Conservation (phyloP, 2,888 invertebrate species). For the Encarsia formosa region DNA sequence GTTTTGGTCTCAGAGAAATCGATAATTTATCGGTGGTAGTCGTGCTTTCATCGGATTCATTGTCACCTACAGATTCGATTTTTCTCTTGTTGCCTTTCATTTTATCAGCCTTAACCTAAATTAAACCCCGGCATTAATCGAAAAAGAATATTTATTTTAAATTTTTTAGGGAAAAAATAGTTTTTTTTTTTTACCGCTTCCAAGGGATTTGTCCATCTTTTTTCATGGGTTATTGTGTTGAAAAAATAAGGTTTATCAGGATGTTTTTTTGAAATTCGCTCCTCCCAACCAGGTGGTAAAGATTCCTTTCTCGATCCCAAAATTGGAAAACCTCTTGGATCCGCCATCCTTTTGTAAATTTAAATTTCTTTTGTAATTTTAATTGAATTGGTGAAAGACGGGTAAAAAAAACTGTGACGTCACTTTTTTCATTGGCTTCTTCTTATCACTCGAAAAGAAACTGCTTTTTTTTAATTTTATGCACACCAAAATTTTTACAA, state of each 20-base stretch:
- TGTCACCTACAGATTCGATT: constrained; percentile 3
- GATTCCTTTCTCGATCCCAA: constrained; percentile 28
- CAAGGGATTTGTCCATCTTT: constrained; percentile 38
- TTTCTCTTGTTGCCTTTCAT: constrained; percentile 21
- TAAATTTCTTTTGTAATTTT: too few relatives aligned
- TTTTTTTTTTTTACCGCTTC: constrained; percentile 8
- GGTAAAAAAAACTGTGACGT: too few relatives aligned
- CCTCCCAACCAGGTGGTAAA: constrained; percentile 39
- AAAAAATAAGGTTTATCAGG: constrained; percentile 43
- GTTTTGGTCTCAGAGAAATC: constrained; percentile 17
- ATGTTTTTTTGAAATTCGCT: constrained; percentile 36
- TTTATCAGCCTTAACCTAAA: constrained; percentile 1
- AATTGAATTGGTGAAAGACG: too few relatives aligned
- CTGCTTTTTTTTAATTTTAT: too few relatives aligned
- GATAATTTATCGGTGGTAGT: not conserved
- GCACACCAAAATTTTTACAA: too few relatives aligned
- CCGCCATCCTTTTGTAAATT: too few relatives aligned
- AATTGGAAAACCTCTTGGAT: too few relatives aligned
- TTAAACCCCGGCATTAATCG: not conserved
- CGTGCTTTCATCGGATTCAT: constrained; percentile 5
- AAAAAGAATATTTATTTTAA: not conserved
- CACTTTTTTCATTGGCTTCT: too few relatives aligned
- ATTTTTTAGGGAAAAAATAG: not conserved
- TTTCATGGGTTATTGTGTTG: constrained; percentile 37
- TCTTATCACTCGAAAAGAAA: too few relatives aligned